phyloP scores from a whole-genome alignment of 2,888 invertebrate species.

The Lepidochitona cinerea region DNA sequence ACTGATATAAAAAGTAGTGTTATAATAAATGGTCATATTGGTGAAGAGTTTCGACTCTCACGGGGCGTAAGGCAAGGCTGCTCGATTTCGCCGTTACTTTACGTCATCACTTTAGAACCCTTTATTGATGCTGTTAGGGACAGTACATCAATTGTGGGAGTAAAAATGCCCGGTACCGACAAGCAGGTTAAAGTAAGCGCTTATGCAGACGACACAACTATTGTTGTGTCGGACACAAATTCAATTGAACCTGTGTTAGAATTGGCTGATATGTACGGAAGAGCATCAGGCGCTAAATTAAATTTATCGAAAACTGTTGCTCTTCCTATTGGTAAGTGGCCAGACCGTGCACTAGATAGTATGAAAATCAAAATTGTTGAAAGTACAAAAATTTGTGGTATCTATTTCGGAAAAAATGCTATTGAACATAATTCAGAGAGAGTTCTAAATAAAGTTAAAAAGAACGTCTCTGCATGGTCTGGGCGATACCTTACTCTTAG shows the following conservation, averaged over 20 bases:
- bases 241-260: slow-evolving; percentile 2
- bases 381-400: not conserved
- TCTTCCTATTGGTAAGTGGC: not conserved
- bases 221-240: slow-evolving; percentile 1
- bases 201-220: slow-evolving; percentile 18
- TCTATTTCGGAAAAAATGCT: not conserved
- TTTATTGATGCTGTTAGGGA: not conserved
- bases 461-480: not conserved
- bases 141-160: slow-evolving; percentile 9
- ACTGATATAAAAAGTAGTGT: not conserved
- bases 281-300: slow-evolving; percentile 26
- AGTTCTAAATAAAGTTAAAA: not conserved
- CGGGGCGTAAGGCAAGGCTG: slow-evolving; percentile 9
- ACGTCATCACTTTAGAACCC: not conserved
- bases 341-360: not conserved
- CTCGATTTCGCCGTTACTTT: not conserved
- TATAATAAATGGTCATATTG: not conserved
- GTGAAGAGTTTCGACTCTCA: not conserved
- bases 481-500: not conserved
- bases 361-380: not conserved
- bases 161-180: slow-evolving; percentile 17
- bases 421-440: not conserved
- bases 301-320: slow-evolving; percentile 28
- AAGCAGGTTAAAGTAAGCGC: slow-evolving; percentile 4
- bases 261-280: slow-evolving; percentile 6